Percentiles rank a stretch among this genome's conserved stretches.
These are phyloP conservation scores for Chelon auratus DNA, from an alignment of 2,797 vertebrate genomes.

Conservation along the genomic window DNA sequence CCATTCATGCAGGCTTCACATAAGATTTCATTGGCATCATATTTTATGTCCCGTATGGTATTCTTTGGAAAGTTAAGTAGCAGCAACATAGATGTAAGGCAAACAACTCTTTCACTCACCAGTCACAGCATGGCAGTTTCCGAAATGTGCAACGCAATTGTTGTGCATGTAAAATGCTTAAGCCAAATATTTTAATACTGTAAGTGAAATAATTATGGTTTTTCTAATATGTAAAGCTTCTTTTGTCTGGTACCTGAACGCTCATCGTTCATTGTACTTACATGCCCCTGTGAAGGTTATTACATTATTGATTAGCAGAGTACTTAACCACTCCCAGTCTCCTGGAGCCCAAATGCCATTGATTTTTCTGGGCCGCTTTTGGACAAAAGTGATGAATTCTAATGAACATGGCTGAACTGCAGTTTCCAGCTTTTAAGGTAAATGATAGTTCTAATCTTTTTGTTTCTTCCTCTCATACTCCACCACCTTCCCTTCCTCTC, in stretches of 20 bases:
- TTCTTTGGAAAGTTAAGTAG: not conserved
- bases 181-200: not conserved
- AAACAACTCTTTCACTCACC: too few relatives aligned
- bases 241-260: conserved; percentile 2
- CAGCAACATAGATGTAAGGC: too few relatives aligned
- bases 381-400: conserved; percentile 73
- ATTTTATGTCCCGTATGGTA: not conserved
- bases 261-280: conserved; percentile 47
- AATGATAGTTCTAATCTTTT: conserved; percentile 62
- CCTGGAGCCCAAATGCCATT: conserved; percentile 75
- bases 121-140: not conserved
- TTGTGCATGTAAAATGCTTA: not conserved
- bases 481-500: not conserved
- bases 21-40: not conserved
- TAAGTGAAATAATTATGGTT: not conserved
- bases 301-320: conserved; percentile 80
- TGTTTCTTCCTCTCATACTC: not conserved
- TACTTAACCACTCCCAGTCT: conserved; percentile 76
- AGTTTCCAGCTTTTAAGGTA: conserved; percentile 61
- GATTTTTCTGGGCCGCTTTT: conserved; percentile 72
- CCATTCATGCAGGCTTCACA: not conserved
- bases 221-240: not conserved
- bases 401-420: conserved; percentile 66
- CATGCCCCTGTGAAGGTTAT: conserved; percentile 69
- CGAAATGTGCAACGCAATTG: not conserved